phyloP scores from a whole-genome alignment of 1,140 invertebrate genomes.

The Leptinotarsa lineolata region DNA sequence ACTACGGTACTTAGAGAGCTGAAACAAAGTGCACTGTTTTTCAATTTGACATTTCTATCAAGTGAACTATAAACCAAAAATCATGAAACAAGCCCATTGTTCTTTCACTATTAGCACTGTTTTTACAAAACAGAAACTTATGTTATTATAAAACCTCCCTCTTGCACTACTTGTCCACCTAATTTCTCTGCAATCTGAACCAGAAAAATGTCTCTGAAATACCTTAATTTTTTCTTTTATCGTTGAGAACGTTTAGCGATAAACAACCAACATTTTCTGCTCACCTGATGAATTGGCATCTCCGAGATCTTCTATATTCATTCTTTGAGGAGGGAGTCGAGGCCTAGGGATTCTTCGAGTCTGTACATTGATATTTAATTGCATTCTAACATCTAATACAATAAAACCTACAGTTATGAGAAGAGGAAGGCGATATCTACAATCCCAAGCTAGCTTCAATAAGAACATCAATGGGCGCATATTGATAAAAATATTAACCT shows the following conservation, averaged over 20 bases:
- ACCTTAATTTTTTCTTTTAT: not conserved
- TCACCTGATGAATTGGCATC: slow-evolving; percentile 21
- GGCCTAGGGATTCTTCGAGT: slow-evolving; percentile 43
- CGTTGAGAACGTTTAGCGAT: not conserved
- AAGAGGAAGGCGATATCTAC: slow-evolving; percentile 57
- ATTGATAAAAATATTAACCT: not conserved
- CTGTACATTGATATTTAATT: slow-evolving; percentile 60
- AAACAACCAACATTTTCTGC: not conserved
- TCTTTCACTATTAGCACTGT: too few species aligned
- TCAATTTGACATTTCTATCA: too few species aligned
- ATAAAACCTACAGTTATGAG: slow-evolving; percentile 59
- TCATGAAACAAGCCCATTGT: too few species aligned
- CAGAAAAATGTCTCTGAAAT: not conserved
- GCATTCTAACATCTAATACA: slow-evolving; percentile 59
- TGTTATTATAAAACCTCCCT: too few species aligned
- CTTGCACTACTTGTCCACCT: too few species aligned
- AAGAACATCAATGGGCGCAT: slow-evolving; percentile 57
- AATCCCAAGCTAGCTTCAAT: slow-evolving; percentile 60
- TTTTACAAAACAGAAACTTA: too few species aligned
- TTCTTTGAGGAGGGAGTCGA: slow-evolving; percentile 15
- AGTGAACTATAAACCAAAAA: too few species aligned
- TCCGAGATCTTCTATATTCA: not conserved
- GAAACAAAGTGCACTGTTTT: too few species aligned
- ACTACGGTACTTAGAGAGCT: too few species aligned
- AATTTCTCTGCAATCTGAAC: too few species aligned